Evolutionary conservation across 92 coral and sea anemone species (phyloP).

Genomic region (Zoanthus gigantus): DNA sequence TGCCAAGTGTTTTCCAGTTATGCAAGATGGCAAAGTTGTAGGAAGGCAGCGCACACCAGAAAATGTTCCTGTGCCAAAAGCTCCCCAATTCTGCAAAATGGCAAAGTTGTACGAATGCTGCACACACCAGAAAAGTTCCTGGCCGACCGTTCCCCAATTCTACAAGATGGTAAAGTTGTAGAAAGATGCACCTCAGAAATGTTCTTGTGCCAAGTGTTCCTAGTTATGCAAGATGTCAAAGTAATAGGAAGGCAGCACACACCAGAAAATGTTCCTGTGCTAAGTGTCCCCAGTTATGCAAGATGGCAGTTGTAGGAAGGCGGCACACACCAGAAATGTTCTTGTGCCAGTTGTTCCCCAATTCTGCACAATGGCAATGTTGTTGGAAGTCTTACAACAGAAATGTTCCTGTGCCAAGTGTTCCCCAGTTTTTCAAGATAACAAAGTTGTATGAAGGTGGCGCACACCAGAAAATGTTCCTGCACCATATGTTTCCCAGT

Average conservation of each 20-base stretch:
- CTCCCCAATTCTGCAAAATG: background rate
- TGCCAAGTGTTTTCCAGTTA: slow-evolving; percentile 70
- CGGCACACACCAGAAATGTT: too few species aligned
- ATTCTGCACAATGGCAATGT: background rate
- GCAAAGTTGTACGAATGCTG: background rate
- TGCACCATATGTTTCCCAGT: too few species aligned
- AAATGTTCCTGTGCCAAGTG: too few species aligned
- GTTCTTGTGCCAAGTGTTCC: slow-evolving; percentile 43
- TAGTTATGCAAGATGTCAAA: slow-evolving; percentile 85
- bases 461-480: background rate
- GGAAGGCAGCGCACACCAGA: slow-evolving; percentile 62
- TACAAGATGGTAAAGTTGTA: slow-evolving; percentile 80
- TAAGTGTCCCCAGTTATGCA: slow-evolving; percentile 86
- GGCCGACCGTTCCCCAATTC: slow-evolving; percentile 69
- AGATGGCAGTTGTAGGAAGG: slow-evolving; percentile 73
- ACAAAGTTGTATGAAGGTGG: background rate
- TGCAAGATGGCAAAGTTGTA: slow-evolving; percentile 70
- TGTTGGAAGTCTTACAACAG: background rate
- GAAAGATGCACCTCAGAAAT: background rate
- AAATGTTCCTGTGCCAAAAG: slow-evolving; percentile 35
- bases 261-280: slow-evolving; percentile 89
- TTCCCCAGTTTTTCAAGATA: background rate
- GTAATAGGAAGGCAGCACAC: slow-evolving; percentile 13
- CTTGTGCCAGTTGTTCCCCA: too few species aligned
- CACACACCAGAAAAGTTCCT: slow-evolving; percentile 87